phyloP scores from a whole-genome alignment of 2,888 invertebrate genomes.

The Polia nebulosa region DNA sequence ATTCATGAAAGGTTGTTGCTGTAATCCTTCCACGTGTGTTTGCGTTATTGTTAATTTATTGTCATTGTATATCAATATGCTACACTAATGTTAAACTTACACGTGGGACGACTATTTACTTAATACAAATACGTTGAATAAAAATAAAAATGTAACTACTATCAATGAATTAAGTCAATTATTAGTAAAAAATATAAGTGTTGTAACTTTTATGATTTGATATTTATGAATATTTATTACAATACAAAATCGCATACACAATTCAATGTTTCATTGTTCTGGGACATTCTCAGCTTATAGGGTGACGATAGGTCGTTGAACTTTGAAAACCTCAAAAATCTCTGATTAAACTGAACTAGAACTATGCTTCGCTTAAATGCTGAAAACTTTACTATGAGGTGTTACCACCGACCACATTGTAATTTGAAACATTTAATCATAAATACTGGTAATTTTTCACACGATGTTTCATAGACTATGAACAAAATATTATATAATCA shows the following conservation, averaged over 20 bases:
- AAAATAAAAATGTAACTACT: not conserved
- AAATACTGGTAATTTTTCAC: not conserved
- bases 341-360: constrained; percentile 15
- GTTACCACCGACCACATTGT: not conserved
- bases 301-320: constrained; percentile 16
- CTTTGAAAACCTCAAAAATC: constrained; percentile 14
- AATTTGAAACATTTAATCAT: not conserved
- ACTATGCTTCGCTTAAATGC: constrained; percentile 5
- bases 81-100: constrained; percentile 12
- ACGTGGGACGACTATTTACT: constrained; percentile 41
- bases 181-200: constrained; percentile 5
- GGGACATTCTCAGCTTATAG: not conserved
- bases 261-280: constrained; percentile 8
- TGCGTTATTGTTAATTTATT: constrained; percentile 42
- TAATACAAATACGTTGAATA: constrained; percentile 26
- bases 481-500: not conserved
- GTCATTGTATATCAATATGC: constrained; percentile 23
- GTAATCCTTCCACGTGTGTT: constrained; percentile 41
- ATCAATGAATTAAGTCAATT: constrained; percentile 12
- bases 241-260: constrained; percentile 1
- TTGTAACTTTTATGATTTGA: constrained; percentile 3
- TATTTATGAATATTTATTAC: constrained; percentile 17
- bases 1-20: constrained; percentile 43
- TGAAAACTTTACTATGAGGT: not conserved
- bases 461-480: not conserved